Conservation (phyloP, 2,888 invertebrate species). For the Eubasilissa splendida region DNA sequence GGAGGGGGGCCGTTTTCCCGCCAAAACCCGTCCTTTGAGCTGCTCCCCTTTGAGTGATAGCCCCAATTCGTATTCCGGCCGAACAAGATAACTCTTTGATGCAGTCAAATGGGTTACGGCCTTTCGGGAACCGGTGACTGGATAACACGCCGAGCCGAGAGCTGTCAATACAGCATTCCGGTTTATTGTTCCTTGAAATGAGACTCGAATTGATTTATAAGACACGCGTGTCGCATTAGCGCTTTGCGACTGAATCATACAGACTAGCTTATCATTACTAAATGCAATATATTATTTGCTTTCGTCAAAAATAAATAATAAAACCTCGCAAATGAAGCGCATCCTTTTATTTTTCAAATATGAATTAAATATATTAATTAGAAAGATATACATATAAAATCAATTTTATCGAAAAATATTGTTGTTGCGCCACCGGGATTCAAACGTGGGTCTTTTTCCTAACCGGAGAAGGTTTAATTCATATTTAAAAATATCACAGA, state of each 20-base stretch:
- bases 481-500: too few species aligned
- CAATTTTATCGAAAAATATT: too few species aligned
- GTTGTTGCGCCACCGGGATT: too few species aligned
- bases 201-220: not conserved
- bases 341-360: too few species aligned
- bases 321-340: too few species aligned
- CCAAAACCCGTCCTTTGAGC: conserved; percentile 36
- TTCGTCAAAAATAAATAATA: too few species aligned
- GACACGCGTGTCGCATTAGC: not conserved
- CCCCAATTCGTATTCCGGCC: conserved; percentile 38
- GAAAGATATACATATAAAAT: too few species aligned
- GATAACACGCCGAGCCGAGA: conserved; percentile 10
- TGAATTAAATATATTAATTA: too few species aligned
- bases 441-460: too few species aligned
- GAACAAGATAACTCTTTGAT: conserved; percentile 41
- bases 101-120: conserved; percentile 34
- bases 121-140: conserved; percentile 9
- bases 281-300: too few species aligned
- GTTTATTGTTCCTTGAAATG: not conserved
- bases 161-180: not conserved
- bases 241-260: not conserved
- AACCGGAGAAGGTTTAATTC: too few species aligned
- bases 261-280: too few species aligned
- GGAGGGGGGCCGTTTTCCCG: conserved; percentile 22
- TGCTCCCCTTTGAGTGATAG: conserved; percentile 34